Evolutionary conservation across 1,140 invertebrate genomes (phyloP), one percentile per base, ranked within the genome.

Genomic region (Drosophila kurseongensis): DNA sequence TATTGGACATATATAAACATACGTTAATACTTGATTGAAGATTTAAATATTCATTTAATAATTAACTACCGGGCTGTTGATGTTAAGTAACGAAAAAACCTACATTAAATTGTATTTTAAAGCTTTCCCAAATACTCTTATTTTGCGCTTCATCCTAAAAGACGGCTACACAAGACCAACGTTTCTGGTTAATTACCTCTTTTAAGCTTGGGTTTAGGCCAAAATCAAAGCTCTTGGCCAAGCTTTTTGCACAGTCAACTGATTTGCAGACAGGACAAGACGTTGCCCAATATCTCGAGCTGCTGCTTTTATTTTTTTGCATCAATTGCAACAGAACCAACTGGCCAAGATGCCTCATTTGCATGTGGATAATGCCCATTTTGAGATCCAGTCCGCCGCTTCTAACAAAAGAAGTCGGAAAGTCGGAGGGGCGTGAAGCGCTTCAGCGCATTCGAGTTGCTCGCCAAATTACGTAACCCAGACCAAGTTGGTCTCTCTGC

Each of bases 361-460:
- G 74, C 75, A 77, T 77, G 62, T 67, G 74, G 74, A 65, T 68
- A 48, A 67, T 68, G 55, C 57, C 77, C 79, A 75, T 82, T 82
- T 77, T 44, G 56, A 66, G 59, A 68, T 58, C 60, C 40, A 29
- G 51, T 58, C 62, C 61, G 36, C 61, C 44, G 55, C 61, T 79
- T 79, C 76, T 74, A 79, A 74, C 68, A 79, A 74, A 73, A 56
- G 71, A 68, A 76, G 27, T 18, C 58, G 41, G 27, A 35, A 35
- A 61, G 45, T 54, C 35, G 41, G 52, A 73, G 54, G 60, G 60
- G 60, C 55, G 60, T 71, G 74, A 79, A 82, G 71, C 83, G 84
- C 80, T 89, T 77, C 57, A 89, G 84, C 83, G 73, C 73, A 66
- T 67, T 80, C 59, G 81, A 74, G 47, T 27, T 50, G 27, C 47